Percentiles rank a stretch among this genome's conserved stretches.
Conservation (phyloP, 2,888 invertebrate genomes). For the Drosophila anceps region DNA sequence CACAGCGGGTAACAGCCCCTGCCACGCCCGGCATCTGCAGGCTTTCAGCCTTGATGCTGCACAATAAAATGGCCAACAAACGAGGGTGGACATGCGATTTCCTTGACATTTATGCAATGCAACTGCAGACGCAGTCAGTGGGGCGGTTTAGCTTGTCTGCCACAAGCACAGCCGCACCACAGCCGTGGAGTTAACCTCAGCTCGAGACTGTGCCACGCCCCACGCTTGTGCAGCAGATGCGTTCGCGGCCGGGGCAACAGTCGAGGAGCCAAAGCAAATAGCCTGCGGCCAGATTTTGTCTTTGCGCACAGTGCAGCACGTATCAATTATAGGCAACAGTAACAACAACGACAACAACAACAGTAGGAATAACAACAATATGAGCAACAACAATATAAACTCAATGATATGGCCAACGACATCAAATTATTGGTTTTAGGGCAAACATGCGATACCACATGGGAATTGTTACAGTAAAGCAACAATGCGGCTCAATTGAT, state of each 20-base stretch:
- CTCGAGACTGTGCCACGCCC: slow-evolving; percentile 64
- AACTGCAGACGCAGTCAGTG: slow-evolving; percentile 69
- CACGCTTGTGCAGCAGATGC: slow-evolving; percentile 38
- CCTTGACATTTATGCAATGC: slow-evolving; percentile 80
- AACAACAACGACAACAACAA: slow-evolving; percentile 35
- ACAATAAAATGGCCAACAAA: slow-evolving; percentile 70
- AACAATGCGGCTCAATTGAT: slow-evolving; percentile 29
- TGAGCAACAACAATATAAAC: slow-evolving; percentile 22
- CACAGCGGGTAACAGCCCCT: slow-evolving; percentile 40
- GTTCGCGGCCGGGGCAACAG: slow-evolving; percentile 10
- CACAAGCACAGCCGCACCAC: slow-evolving; percentile 28
- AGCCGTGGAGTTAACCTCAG: slow-evolving; percentile 18
- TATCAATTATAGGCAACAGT: slow-evolving; percentile 72
- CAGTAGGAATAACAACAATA: neutral
- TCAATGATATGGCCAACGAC: slow-evolving; percentile 59
- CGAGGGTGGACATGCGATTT: slow-evolving; percentile 82
- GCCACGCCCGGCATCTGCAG: slow-evolving; percentile 42
- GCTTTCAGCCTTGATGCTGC: slow-evolving; percentile 42
- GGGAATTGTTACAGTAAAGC: slow-evolving; percentile 19
- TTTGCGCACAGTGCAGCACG: slow-evolving; percentile 78
- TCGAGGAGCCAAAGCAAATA: slow-evolving; percentile 72
- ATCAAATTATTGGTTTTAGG: slow-evolving; percentile 61
- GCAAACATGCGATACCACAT: slow-evolving; percentile 19
- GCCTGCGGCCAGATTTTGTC: slow-evolving; percentile 79
- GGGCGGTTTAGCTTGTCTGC: slow-evolving; percentile 62